Evolutionary conservation across 92 coral and sea anemone species (phyloP).

Genomic region (Heteractis magnifica): DNA sequence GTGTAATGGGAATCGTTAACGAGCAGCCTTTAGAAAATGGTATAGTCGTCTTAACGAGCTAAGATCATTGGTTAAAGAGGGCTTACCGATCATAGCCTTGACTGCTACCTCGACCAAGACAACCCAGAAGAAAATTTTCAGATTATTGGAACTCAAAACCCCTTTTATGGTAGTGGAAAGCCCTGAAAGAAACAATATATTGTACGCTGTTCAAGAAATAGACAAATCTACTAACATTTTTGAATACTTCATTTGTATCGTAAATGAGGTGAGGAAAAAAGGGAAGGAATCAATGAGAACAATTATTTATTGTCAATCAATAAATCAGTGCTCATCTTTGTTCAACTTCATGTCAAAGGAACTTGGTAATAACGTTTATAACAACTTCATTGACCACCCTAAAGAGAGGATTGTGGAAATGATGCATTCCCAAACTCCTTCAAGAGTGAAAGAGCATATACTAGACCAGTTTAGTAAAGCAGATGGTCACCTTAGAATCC

Average conservation of each 20-base stretch:
- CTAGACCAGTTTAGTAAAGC: conserved; percentile 20
- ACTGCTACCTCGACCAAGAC: conserved; percentile 34
- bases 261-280: conserved; percentile 25
- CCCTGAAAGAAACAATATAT: conserved; percentile 38
- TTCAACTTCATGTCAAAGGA: conserved; percentile 21
- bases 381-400: not conserved
- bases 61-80: conserved; percentile 17
- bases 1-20: conserved; percentile 22
- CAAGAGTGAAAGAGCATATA: conserved; percentile 27
- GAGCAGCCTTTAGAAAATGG: conserved; percentile 28
- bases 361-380: conserved; percentile 25
- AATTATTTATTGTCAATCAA: conserved; percentile 51
- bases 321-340: conserved; percentile 39
- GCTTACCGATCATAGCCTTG: conserved; percentile 34
- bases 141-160: conserved; percentile 27
- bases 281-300: conserved; percentile 38
- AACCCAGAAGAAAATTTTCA: conserved; percentile 20
- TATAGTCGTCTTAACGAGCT: conserved; percentile 38
- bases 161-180: conserved; percentile 31
- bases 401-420: conserved; percentile 26
- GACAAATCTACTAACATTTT: conserved; percentile 14
- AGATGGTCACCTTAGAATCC: conserved; percentile 11
- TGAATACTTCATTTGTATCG: conserved; percentile 40
- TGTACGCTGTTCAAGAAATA: conserved; percentile 45
- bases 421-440: conserved; percentile 36